Base-by-base conservation (phyloP, 2,888 invertebrate species). In the Hoplodrina blanda region DNA sequence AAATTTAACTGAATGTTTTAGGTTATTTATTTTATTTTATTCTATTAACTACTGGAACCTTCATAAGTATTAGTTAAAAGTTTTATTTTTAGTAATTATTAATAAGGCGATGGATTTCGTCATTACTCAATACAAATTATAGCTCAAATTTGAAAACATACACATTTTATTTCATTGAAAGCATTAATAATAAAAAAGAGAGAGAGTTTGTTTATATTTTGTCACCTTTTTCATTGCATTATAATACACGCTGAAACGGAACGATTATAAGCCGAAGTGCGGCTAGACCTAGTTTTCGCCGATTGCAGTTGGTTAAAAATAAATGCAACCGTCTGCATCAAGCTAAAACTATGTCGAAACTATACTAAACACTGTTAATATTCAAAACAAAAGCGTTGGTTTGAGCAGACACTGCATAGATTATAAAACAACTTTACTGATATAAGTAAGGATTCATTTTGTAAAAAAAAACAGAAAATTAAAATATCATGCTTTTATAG, bases 371-470 rank as follows among this genome's bases (percentile, higher is more conserved):
- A 68, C 53, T 54, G n/a, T 68, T 20, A 56, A 56, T 56, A 67
- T 56, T 50, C 11, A 49, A 67, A 74, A 74, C 55, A 55, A 64
- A 71, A 71, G 71, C 70, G 20, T 49, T 46, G 46, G 30, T 41
- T 68, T 63, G 64, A 62, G 63, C 63, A 46, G 53, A 73, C 70
- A 70, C 33, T 53, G 53, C 46, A 69, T 60, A 62, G 63, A 30
- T 46, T 49, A n/a, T 37, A 50, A 60, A 6, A 41, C 61, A 62
- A 46, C 15, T 17, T 46, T 46, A 61, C 13, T 25, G 19, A 37
- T 41, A 60, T 57, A 67, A 46, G 76, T 67, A 75, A 57, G 68
- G 56, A 57, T 73, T 59, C 76, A 75, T 69, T 49, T 69, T 59
- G 76, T 68, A 73, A 55, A 71, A 71, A 57, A 73, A 69, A 10